Evolutionary conservation across 2,113 vertebrate genomes (phyloP), one percentile per base, ranked within the genome.

Genomic region (Malaclemys terrapin): DNA sequence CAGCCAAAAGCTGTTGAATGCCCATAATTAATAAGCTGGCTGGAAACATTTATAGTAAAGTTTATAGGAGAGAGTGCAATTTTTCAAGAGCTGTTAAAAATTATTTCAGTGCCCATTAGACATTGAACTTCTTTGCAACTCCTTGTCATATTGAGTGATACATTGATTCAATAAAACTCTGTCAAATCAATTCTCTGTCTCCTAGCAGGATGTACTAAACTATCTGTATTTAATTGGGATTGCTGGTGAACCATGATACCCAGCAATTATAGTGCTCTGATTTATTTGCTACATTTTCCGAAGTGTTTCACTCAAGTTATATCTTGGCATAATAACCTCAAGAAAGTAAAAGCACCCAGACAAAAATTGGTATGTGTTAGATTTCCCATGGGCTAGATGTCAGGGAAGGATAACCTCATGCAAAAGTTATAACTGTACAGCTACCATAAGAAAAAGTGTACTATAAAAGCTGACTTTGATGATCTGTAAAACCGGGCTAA

Each of bases 181-280:
- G 49, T 91, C 85, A 95, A 94, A 97, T 95, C 84, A 93, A 75
- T 97, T 97, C 47, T 95, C 65, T 93, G 69, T 87, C 69, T 93
- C 96, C 29, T 89, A 57, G 35, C 75, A 92, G 27, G 31, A 88
- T 62, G 8, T 19, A 56, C 82, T 49, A 84, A 93, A 88, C 22
- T 50, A 79, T 86, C 91, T 76, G 19, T 89, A 78, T 88, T 97
- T 97, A 94, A 96, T 97, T 94, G 96, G 85, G 88, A 91, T 89
- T 95, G 69, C 42, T 91, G 72, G 47, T 87, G 82, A 96, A 81
- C 13, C 6, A 14, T 78, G 85, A 78, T 85, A 96, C 95, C 42
- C 5, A 59, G 17, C 80, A 95, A 93, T 96, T 94, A 76, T 1
- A 56, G 25, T 31, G 17, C 62, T 78, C 76, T 27, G 19, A 29